Percentiles rank a stretch among this genome's conserved stretches.
Conservation (phyloP, 2,888 invertebrate species). For the Lepidocyrtoides sp. region DNA sequence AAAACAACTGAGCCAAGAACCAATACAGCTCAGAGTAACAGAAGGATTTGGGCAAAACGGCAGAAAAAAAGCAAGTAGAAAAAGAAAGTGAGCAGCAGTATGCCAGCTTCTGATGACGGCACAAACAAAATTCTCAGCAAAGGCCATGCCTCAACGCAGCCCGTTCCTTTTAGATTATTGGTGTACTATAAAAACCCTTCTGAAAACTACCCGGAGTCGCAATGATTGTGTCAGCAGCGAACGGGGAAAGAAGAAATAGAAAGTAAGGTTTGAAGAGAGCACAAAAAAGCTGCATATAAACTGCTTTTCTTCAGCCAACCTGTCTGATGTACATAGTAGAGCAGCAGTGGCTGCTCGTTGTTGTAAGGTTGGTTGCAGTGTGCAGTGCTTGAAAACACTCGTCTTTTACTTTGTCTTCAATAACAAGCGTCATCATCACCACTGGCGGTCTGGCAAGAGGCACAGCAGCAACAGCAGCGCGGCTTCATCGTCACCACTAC, state of each 20-base stretch:
- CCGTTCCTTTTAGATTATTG: conserved; percentile 49
- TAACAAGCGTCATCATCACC: conserved; percentile 36
- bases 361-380: background rate
- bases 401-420: conserved; percentile 66
- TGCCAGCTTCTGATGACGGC: conserved; percentile 23
- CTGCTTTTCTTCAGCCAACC: background rate
- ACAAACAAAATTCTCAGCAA: conserved; percentile 22
- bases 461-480: background rate
- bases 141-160: conserved; percentile 29
- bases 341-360: too few species aligned
- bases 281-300: background rate
- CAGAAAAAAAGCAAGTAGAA: background rate
- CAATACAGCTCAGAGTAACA: background rate
- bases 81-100: conserved; percentile 63
- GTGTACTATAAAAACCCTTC: conserved; percentile 54
- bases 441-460: background rate
- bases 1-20: conserved; percentile 3
- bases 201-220: conserved; percentile 72
- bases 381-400: conserved; percentile 14
- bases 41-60: conserved; percentile 27
- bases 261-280: too few species aligned
- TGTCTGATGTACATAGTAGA: too few species aligned
- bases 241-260: conserved; percentile 63
- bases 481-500: background rate
- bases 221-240: conserved; percentile 66